phyloP scores from a whole-genome alignment of 1,140 invertebrate genomes.

The Aphaenogaster rudis region DNA sequence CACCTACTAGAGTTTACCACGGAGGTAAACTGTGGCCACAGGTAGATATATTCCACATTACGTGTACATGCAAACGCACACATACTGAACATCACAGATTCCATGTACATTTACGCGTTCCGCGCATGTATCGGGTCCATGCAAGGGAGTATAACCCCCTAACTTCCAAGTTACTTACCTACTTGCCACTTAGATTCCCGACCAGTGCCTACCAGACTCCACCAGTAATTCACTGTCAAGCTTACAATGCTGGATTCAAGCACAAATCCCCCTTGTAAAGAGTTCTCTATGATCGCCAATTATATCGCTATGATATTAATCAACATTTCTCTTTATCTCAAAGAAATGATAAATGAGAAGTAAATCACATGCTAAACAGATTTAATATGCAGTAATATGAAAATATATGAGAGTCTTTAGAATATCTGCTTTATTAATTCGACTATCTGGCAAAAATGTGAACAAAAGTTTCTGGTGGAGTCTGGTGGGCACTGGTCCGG shows the following conservation, averaged over 20 bases:
- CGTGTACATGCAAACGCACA: slow-evolving; percentile 73
- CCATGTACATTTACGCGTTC: slow-evolving; percentile 62
- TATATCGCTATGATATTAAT: slow-evolving; percentile 29
- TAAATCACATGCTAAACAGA: background rate
- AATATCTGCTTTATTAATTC: background rate
- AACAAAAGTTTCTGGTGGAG: too few relatives aligned
- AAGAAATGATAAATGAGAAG: background rate
- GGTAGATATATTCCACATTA: slow-evolving; percentile 71
- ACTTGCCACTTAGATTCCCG: slow-evolving; percentile 83
- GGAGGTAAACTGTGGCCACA: slow-evolving; percentile 81
- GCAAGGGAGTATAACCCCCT: slow-evolving; percentile 71
- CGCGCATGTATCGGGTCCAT: slow-evolving; percentile 64
- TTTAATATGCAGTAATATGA: background rate
- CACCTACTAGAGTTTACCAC: slow-evolving; percentile 83
- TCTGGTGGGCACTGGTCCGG: too few relatives aligned
- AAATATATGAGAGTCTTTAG: slow-evolving; percentile 1
- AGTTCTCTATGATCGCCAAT: slow-evolving; percentile 49
- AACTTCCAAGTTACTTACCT: slow-evolving; percentile 84
- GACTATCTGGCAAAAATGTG: too few relatives aligned
- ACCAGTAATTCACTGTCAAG: slow-evolving; percentile 80
- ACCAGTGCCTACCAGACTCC: slow-evolving; percentile 60
- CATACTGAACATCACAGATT: slow-evolving; percentile 60
- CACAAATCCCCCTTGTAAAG: slow-evolving; percentile 4
- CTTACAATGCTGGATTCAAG: slow-evolving; percentile 72
- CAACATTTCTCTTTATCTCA: background rate